Conservation (phyloP, 2,797 vertebrate species). For the Tenualosa ilisha region DNA sequence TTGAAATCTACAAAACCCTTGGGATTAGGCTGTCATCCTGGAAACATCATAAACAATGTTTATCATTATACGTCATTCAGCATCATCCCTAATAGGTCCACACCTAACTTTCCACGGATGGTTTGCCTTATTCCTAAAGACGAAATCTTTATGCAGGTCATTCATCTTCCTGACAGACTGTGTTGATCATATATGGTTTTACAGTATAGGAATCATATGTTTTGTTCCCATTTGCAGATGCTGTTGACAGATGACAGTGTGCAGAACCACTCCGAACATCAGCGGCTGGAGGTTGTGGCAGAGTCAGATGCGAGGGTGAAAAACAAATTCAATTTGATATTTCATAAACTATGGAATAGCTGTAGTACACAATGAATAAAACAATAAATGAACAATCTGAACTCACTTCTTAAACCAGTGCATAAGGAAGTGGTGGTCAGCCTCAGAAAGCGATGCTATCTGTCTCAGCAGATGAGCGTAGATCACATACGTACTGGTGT, state of each 20-base stretch:
- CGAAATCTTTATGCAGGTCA: background rate
- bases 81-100: background rate
- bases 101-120: background rate
- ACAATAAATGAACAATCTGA: background rate
- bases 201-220: background rate
- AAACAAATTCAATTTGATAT: background rate
- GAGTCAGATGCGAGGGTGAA: background rate
- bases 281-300: too few species aligned
- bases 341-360: background rate
- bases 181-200: background rate
- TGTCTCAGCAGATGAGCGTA: slow-evolving; percentile 93
- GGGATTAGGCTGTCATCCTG: background rate
- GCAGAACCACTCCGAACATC: background rate
- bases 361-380: background rate
- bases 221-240: background rate
- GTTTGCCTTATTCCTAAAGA: background rate
- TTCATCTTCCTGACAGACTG: background rate
- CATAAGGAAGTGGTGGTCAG: slow-evolving; percentile 89
- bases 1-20: background rate
- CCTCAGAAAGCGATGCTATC: slow-evolving; percentile 86
- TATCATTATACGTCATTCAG: background rate
- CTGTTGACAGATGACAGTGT: background rate
- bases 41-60: background rate
- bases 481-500: slow-evolving; percentile 90
- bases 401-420: slow-evolving; percentile 94